These are phyloP conservation scores for Orius insidiosus DNA, from an alignment of 1,140 invertebrate species.

Conservation along the genomic window DNA sequence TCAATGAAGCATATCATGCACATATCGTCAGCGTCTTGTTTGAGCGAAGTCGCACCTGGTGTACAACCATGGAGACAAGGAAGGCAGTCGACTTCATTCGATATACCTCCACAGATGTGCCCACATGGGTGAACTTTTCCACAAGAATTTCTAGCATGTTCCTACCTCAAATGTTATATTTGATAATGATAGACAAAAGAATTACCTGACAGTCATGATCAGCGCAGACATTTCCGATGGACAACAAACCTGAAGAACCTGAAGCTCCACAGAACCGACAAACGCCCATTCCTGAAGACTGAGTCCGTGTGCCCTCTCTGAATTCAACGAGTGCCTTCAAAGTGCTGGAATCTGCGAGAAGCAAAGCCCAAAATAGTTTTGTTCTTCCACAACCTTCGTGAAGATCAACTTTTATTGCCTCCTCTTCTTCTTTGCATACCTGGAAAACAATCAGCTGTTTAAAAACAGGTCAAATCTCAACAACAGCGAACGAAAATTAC, in stretches of 20 bases:
- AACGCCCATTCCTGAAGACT: constrained; percentile 35
- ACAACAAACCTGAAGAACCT: constrained; percentile 64
- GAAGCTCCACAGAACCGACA: constrained; percentile 86
- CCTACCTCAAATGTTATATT: too few relatives aligned
- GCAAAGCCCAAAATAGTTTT: constrained; percentile 87
- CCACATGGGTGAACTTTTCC: constrained; percentile 67
- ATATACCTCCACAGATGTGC: constrained; percentile 79
- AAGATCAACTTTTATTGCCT: constrained; percentile 81
- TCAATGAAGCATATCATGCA: constrained; percentile 99
- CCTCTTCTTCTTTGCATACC: constrained; percentile 89
- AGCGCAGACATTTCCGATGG: constrained; percentile 83
- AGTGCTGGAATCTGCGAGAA: constrained; percentile 79
- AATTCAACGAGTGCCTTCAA: constrained; percentile 90
- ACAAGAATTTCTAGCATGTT: constrained; percentile 72
- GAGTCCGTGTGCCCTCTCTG: constrained; percentile 45
- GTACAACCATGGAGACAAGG: constrained; percentile 52
- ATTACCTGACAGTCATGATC: constrained; percentile 78
- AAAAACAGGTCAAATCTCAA: too few relatives aligned
- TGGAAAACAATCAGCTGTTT: constrained; percentile 17
- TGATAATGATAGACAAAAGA: constrained; percentile 3
- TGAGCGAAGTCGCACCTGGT: constrained; percentile 30
- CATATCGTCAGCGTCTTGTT: constrained; percentile 96
- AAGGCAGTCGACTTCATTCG: constrained; percentile 50
- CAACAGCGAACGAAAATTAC: too few relatives aligned
- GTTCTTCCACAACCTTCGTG: constrained; percentile 91